Conservation (phyloP, 2,888 invertebrate species). For the Therioaphis trifolii region DNA sequence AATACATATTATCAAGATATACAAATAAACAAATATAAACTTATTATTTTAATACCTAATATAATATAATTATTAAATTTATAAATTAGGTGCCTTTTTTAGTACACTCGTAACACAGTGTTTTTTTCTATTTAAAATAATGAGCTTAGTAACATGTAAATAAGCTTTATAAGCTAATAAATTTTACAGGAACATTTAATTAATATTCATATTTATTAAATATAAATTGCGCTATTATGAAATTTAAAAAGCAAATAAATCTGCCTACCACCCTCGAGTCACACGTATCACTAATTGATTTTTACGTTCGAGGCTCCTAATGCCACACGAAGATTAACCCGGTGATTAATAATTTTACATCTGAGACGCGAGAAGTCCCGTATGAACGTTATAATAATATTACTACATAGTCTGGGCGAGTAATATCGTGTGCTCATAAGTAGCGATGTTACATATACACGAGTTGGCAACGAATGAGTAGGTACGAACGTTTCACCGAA, state of each 20-base stretch:
- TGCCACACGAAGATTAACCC: background rate
- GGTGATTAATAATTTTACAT: background rate
- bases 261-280: background rate
- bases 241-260: background rate
- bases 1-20: background rate
- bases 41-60: slow-evolving; percentile 15
- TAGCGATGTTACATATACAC: slow-evolving; percentile 12
- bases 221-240: slow-evolving; percentile 10
- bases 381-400: background rate
- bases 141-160: slow-evolving; percentile 56
- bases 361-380: background rate
- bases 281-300: background rate
- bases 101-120: slow-evolving; percentile 22
- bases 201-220: slow-evolving; percentile 39
- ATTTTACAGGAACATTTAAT: slow-evolving; percentile 48
- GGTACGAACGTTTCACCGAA: background rate
- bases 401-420: background rate
- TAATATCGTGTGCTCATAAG: background rate
- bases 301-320: slow-evolving; percentile 1
- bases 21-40: background rate
- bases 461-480: background rate
- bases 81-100: slow-evolving; percentile 44
- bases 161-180: slow-evolving; percentile 55
- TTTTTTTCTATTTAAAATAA: slow-evolving; percentile 35
- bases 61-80: background rate